Evolutionary conservation across 2,888 invertebrate species (phyloP), one percentile per base, ranked within the genome.

Genomic region (Cosmia pyralina): DNA sequence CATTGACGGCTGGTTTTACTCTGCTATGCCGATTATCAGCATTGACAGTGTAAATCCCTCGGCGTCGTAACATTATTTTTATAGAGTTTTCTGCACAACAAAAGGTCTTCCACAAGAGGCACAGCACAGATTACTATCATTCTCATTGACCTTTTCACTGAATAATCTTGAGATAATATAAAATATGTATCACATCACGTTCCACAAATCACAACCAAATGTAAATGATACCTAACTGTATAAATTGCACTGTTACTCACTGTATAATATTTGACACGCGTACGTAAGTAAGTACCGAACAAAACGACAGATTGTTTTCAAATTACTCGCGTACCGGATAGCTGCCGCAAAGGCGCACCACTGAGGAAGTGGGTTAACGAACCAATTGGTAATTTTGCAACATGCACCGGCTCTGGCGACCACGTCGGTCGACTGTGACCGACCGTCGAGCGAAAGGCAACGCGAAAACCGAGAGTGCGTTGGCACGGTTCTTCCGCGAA

Each of bases 31-130:
- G 90, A 80, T 87, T 88, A 58, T 90, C 92, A 81, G 93, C 91
- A 85, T 96, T 96, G 74, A 96, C 96, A 44, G 96, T 95, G 84
- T 96, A 96, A 64, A 93, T 94, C 75, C 95, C 95, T 72, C 96
- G 94, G 62, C 95, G 93, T 59, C 96, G 92, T 88, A 96, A 88
- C 96, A 96, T 96, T 78, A 79, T 92, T 87, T 83, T 85, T 86
- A 72, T 77, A 79, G 77, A 82, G 80, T 85, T 84, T 80, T 79
- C 77, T 82, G 67, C 86, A 85, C 81, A 84, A 70, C 70, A 85
- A 77, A 72, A 77, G 71, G 71, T 85, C 76, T 84, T 79, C 74
- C 78, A 75, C 73, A 83, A 84, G 75, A 65, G 76, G 69, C 84
- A 81, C 84, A 72, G 66, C 85, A 83, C 84, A 84, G 66, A 82